Conservation (phyloP, 2,888 invertebrate species). For the Trachelus stipa region DNA sequence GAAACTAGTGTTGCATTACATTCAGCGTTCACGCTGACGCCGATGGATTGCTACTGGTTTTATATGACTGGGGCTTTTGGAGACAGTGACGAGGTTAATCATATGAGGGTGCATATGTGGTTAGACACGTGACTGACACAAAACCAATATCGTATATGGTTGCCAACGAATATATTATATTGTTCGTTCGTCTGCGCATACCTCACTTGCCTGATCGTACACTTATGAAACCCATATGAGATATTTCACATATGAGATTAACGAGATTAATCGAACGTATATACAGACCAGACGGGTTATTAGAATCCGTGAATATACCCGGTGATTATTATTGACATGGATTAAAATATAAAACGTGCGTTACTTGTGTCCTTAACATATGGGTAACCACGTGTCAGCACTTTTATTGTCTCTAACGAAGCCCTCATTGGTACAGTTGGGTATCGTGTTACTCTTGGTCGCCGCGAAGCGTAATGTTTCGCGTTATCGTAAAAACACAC, state of each 20-base stretch:
- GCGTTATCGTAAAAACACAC: slow-evolving; percentile 47
- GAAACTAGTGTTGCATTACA: slow-evolving; percentile 31
- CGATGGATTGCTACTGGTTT: not conserved
- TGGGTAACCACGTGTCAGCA: not conserved
- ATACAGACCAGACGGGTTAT: too few species aligned
- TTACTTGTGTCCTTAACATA: too few species aligned
- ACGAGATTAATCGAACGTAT: too few species aligned
- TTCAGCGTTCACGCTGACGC: slow-evolving; percentile 18
- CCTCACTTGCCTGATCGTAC: too few species aligned
- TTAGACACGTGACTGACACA: not conserved
- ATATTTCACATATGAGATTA: too few species aligned
- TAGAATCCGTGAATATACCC: too few species aligned
- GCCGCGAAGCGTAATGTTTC: slow-evolving; percentile 20
- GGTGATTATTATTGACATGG: too few species aligned
- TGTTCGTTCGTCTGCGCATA: too few species aligned
- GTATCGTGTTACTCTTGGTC: slow-evolving; percentile 34
- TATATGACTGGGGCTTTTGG: not conserved
- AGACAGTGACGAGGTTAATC: slow-evolving; percentile 6
- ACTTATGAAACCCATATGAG: too few species aligned
- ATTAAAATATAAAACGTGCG: too few species aligned
- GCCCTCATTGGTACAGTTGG: slow-evolving; percentile 26
- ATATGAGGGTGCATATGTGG: not conserved
- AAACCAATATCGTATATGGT: not conserved
- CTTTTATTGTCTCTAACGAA: slow-evolving; percentile 26
- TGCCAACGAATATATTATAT: too few species aligned